A percentile compares a stretch with the other conserved stretches of the same genome.
These are phyloP conservation scores for Trididemnum miniatum DNA, from an alignment of 23 tunicate genomes.

Conservation along the genomic window DNA sequence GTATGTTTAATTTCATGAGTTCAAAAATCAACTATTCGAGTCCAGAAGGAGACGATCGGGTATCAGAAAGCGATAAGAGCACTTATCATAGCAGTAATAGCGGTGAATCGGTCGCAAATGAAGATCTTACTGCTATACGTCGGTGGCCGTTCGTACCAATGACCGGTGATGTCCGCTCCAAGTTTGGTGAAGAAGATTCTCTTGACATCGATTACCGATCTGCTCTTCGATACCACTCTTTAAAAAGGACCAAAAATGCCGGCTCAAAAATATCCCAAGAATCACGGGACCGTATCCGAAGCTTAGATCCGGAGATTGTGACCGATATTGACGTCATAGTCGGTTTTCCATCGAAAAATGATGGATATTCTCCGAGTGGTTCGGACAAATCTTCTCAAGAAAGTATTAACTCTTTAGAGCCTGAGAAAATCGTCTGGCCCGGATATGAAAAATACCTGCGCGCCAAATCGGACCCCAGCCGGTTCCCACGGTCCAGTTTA, in stretches of 20 bases:
- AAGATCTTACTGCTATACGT: conserved; percentile 14
- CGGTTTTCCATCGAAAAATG: not conserved
- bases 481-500: conserved; percentile 57
- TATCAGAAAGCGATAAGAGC: conserved; percentile 10
- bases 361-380: not conserved
- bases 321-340: conserved; percentile 81
- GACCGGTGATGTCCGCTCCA: not conserved
- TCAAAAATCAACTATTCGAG: not conserved
- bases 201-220: conserved; percentile 58
- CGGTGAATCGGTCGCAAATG: not conserved
- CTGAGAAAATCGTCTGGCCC: conserved; percentile 83
- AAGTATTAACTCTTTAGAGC: not conserved
- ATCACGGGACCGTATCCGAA: not conserved
- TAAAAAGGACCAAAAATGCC: not conserved
- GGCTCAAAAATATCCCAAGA: not conserved
- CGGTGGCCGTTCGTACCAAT: conserved; percentile 24
- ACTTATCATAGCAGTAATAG: not conserved
- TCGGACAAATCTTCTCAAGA: not conserved
- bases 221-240: conserved; percentile 32
- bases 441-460: conserved; percentile 52
- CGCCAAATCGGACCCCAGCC: conserved; percentile 12
- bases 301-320: conserved; percentile 67
- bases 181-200: not conserved
- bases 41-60: conserved; percentile 3
- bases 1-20: conserved; percentile 8